Percentiles rank a stretch among this genome's conserved stretches.
phyloP scores from a whole-genome alignment of 2,113 vertebrate genomes.

The Mesocricetus auratus region DNA sequence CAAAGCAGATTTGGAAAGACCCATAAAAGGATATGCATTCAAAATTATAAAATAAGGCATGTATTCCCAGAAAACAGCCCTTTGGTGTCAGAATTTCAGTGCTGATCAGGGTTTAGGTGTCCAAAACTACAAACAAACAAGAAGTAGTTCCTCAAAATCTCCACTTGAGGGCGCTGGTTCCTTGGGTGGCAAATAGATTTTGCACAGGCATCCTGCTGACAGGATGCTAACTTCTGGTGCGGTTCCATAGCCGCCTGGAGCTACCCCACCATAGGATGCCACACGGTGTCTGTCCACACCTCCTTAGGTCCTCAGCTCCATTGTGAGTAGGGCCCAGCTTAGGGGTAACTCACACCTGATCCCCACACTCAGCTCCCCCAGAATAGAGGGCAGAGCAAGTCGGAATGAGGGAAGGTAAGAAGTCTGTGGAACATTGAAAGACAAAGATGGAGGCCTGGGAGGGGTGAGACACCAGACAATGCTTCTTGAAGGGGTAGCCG shows the following conservation, averaged over 20 bases:
- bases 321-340: neutral
- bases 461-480: neutral
- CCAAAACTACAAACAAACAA: neutral
- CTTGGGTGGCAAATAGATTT: neutral
- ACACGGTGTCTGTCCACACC: neutral
- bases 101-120: neutral
- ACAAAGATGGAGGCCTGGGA: neutral
- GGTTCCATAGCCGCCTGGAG: neutral
- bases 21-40: conserved; percentile 69
- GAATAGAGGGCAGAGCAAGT: neutral
- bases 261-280: neutral
- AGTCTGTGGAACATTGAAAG: neutral
- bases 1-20: conserved; percentile 45
- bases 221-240: neutral
- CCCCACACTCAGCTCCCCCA: neutral
- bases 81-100: conserved; percentile 30
- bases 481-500: neutral
- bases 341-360: neutral
- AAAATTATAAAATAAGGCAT: conserved; percentile 23
- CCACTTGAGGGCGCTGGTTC: conserved; percentile 23
- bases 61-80: conserved; percentile 32
- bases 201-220: neutral
- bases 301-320: neutral
- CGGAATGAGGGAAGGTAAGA: accelerated
- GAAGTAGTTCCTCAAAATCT: neutral